Evolutionary conservation across 30 jellyfish, hydroid and myxozoan genomes (phyloP), one percentile per base, ranked within the genome.

Genomic region (Hydra vulgaris): DNA sequence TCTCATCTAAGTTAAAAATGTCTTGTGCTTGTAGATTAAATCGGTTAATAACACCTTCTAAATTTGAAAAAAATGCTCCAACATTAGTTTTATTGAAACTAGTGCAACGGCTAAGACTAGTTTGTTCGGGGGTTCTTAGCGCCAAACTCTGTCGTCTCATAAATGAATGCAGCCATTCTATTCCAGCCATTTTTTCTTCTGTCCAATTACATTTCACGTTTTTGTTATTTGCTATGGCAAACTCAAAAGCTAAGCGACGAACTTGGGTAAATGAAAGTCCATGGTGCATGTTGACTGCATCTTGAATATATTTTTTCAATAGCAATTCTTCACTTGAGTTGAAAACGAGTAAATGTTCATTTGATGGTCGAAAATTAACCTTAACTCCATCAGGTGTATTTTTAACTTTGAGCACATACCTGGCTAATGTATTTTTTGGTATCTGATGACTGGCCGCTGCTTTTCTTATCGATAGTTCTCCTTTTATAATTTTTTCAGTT

Each of bases 71-170:
- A 40, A 40, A 40, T 40, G 61, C 61, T 40, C 61, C 61, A 40
- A 40, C 61, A 40, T 40, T 40, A 40, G 61, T 40, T 40, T 40
- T 40, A 40, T 40, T 40, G 61, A 40, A 40, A 40, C 61, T 40
- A 40, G 61, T 40, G 61, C 61, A 40, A 40, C 61, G 61, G 61
- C 61, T 40, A 40, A 40, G 61, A 40, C 61, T 40, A 21, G 25
- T 69, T 21, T 69, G 25, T 69, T 69, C 27, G 27, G 76, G 27
- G 27, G 25, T 69, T 69, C 76, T 21, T 69, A 23, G 76, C 76
- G 76, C 25, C 27, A 69, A 69, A 69, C 76, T 69, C 27, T 23
- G 25, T 23, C 25, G 76, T 69, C 76, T 69, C 27, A 21, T 69
- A 23, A 21, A 69, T 23, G 25, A 23, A 20, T 20, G 61, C 61